Evolutionary conservation across 2,113 vertebrate genomes (phyloP), one percentile per base, ranked within the genome.

Genomic region (Gasterosteus nipponicus): DNA sequence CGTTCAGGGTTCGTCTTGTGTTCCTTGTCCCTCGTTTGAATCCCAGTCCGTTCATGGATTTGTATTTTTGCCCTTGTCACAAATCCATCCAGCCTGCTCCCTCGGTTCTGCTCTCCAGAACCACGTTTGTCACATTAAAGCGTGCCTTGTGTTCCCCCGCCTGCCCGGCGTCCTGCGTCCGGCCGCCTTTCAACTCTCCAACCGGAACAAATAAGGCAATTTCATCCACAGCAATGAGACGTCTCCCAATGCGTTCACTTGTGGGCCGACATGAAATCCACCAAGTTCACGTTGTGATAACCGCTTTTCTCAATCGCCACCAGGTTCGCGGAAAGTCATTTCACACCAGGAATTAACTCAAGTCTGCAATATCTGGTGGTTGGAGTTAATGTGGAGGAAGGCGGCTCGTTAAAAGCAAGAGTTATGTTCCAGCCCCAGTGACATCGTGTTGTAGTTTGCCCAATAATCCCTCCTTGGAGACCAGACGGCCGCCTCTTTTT

Each of bases 201-300:
- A 56, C 22, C 22, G 11, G 29, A 29, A 29, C 26, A 56, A 29
- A 79, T 75, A 5, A 46, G 10, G 15, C 51, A 26, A 53, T 80
- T 42, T 80, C 29, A 67, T 47, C 65, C 44, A 10, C 8, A 41
- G 38, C 47, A 62, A 75, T 9, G 44, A 49, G 31, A 33, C 42
- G 49, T 63, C 49, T 61, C 18, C 12, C 61, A 77, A 15, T 26
- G 39, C 51, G 69, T 75, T 73, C 54, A 78, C 80, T 75, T 75
- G 53, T 19, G 10, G 29, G 46, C n/a, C 16, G 10, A 22, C 58
- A 26, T 76, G 72, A 57, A 80, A 84, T 74, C 35, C 35, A 38
- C 35, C 35, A 6, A 38, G 35, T 5, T 38, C 35, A 38, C 35
- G 35, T 38, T 5, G 35, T 7, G 35, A 38, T 38, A 38, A 38